phyloP scores from a whole-genome alignment of 2,113 vertebrate genomes.

The Pyrgilauda ruficollis region DNA sequence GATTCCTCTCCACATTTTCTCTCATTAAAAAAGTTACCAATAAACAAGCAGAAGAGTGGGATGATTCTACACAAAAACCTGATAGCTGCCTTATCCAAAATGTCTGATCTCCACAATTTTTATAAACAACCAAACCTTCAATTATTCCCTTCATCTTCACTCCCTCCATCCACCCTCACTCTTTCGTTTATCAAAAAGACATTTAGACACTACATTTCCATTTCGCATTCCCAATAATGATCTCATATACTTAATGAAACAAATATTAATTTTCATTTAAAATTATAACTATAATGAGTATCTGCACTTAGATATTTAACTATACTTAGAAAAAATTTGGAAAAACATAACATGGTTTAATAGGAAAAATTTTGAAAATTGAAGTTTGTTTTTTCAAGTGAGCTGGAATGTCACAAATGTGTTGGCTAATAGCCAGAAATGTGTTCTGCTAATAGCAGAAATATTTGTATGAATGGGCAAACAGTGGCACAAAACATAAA shows the following conservation, averaged over 20 bases:
- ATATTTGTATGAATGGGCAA: background rate
- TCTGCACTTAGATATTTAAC: background rate
- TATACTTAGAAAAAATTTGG: background rate
- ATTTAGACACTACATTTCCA: background rate
- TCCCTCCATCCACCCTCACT: background rate
- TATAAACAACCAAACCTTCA: background rate
- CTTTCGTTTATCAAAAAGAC: background rate
- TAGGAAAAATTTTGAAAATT: background rate
- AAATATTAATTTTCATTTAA: background rate
- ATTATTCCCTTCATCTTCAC: fast-evolving
- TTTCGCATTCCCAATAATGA: background rate
- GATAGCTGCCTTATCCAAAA: background rate
- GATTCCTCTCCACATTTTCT: background rate
- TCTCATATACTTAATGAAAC: background rate
- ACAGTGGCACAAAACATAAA: background rate
- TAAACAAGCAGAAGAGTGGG: background rate
- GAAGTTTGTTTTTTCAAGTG: background rate
- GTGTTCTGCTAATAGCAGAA: background rate
- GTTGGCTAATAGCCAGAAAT: background rate
- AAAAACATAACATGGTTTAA: background rate
- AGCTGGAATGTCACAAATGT: background rate
- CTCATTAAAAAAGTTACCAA: background rate
- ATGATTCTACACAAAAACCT: background rate
- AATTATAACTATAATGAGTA: background rate
- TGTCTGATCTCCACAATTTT: background rate